Evolutionary conservation across 2,888 invertebrate genomes (phyloP), one percentile per base, ranked within the genome.

Genomic region (Drosophila lacicola): DNA sequence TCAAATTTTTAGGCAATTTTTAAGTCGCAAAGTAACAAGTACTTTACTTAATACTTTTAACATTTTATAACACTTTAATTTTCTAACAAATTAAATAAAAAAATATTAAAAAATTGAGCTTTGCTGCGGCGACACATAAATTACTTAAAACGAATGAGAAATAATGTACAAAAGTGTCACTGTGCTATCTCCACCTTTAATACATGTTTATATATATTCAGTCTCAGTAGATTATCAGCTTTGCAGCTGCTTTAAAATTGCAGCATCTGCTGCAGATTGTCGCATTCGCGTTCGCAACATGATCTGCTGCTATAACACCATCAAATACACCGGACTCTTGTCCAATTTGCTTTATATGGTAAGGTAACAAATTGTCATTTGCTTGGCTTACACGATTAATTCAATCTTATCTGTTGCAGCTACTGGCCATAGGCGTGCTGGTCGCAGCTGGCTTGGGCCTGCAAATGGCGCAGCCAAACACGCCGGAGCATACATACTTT

Each of bases 341-440:
- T 80, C 88, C 72, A 91, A 91, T 76, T 62, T 85, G 19, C 58
- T 89, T 4, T 90, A 90, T 70, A 76, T 91, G 90, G 90, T 90
- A 58, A 84, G 84, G 8, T 25, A 19, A 10, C 14, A 10, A 9
- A 21, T 13, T 13, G 5, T 19, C 29, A 21, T 44, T 8, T 17
- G 19, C 1, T 36, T 36, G 9, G 4, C 36, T 39, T 1, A 42
- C 25, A 39, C 13, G 29, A 3, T 36, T 37, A 13, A 41, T 36
- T 6, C 8, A 4, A 2, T 34, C 1, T 36, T 29, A 8, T 63
- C 5, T 36, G 14, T 39, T 62, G 4, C 41, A 90, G 91, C 61
- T 90, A 42, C 71, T 90, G 34, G 90, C 89, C 39, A 70, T 90
- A 14, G 89, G 80, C 11, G 80, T 81, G 3, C 83, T 90, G 69